Percentiles rank a stretch among this genome's conserved stretches.
Conservation (phyloP, 2,888 invertebrate species). For the Drosophila bunnanda region DNA sequence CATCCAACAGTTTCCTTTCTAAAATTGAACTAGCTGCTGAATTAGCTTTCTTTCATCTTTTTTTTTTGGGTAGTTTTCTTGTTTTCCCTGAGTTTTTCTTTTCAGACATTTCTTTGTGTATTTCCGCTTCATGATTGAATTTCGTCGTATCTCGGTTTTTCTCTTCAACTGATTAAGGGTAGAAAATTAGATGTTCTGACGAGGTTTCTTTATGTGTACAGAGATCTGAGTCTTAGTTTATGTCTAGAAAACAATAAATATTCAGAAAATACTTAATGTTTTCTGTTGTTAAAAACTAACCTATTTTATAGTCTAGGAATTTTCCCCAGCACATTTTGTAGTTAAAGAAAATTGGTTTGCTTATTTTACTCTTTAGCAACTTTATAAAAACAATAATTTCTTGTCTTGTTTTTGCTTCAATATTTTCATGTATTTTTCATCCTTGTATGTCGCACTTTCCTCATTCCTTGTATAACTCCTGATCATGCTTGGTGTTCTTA, state of each 20-base stretch:
- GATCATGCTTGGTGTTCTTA: conserved; percentile 46
- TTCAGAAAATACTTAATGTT: too few relatives aligned
- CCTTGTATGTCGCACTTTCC: background rate
- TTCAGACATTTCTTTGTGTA: background rate
- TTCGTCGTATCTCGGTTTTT: background rate
- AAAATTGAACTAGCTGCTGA: conserved; percentile 20
- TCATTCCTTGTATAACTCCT: conserved; percentile 43
- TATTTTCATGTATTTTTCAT: background rate
- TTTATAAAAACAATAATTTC: too few relatives aligned
- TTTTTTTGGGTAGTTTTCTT: background rate
- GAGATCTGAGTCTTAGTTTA: fast-evolving
- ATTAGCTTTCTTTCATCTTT: conserved; percentile 19
- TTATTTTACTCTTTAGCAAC: background rate
- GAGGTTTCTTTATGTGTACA: background rate
- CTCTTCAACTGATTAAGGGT: background rate
- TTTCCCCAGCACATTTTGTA: fast-evolving
- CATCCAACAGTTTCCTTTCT: conserved; percentile 6
- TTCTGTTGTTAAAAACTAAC: background rate
- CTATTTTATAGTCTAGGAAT: background rate
- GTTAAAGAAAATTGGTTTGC: background rate
- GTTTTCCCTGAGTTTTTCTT: background rate
- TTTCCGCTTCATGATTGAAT: conserved; percentile 16
- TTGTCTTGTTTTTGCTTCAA: too few relatives aligned
- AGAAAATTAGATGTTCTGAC: background rate
- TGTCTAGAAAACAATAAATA: background rate